Conservation (phyloP, 2,113 vertebrate species). For the Eubucco bourcierii region DNA sequence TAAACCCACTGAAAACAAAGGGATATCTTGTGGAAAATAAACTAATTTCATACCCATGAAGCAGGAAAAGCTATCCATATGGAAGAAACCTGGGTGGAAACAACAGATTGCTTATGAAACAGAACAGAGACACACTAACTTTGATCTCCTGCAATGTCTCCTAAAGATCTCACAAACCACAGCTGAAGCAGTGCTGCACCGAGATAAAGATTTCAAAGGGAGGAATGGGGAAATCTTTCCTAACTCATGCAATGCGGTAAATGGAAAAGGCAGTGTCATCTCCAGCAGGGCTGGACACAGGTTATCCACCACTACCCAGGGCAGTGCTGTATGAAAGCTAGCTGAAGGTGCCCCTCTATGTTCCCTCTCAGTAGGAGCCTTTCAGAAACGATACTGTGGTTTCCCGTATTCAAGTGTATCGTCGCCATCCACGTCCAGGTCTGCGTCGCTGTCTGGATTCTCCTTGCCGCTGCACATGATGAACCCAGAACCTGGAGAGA, state of each 20-base stretch:
- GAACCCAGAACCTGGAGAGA: conserved; percentile 90
- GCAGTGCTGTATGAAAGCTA: background rate
- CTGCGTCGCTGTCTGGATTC: conserved; percentile 94
- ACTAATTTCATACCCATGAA: background rate
- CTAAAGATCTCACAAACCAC: background rate
- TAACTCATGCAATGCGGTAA: background rate
- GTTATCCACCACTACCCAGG: background rate
- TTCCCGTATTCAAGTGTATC: conserved; percentile 99
- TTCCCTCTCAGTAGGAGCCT: background rate
- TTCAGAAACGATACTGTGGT: conserved; percentile 93
- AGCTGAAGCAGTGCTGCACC: background rate
- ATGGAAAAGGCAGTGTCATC: background rate
- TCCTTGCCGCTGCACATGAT: conserved; percentile 96
- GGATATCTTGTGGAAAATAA: background rate
- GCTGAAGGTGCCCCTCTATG: background rate
- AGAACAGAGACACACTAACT: background rate
- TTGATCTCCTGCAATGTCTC: background rate
- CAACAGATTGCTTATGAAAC: background rate
- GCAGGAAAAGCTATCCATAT: background rate
- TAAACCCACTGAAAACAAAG: background rate
- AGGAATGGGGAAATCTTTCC: background rate
- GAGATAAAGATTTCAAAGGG: background rate
- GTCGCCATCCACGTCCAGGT: conserved; percentile 97
- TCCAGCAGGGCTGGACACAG: background rate
- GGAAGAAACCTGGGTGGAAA: background rate